These are phyloP conservation scores for Xiphophorus hellerii DNA, from an alignment of 2,113 vertebrate species.

Conservation along the genomic window DNA sequence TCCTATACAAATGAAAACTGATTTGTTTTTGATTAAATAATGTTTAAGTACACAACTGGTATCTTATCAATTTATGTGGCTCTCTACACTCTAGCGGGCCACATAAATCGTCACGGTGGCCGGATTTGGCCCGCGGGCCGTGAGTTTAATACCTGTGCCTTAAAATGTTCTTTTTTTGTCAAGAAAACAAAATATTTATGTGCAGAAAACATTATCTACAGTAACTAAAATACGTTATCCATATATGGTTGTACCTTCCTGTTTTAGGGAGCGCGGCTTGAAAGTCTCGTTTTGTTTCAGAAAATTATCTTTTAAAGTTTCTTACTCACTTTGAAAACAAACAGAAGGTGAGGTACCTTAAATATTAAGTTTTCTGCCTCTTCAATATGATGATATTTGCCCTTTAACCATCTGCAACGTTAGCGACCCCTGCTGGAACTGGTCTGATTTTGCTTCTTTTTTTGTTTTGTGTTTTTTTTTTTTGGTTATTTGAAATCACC, in stretches of 20 bases:
- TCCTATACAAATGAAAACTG: too few relatives aligned
- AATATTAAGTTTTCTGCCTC: not conserved
- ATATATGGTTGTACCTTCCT: not conserved
- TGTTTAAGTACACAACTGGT: too few relatives aligned
- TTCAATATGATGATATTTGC: not conserved
- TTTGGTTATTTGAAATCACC: conserved; percentile 5
- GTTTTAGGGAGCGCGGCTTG: not conserved
- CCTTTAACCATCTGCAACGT: not conserved
- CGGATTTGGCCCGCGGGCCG: too few relatives aligned
- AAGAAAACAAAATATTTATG: not conserved
- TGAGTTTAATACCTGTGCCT: not conserved
- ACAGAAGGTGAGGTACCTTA: too few relatives aligned
- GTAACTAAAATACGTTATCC: not conserved
- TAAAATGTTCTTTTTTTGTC: not conserved
- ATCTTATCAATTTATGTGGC: too few relatives aligned
- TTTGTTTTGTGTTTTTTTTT: conserved; percentile 2
- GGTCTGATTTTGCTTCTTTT: not conserved
- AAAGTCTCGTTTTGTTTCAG: not conserved
- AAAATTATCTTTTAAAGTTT: not conserved
- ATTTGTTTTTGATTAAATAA: too few relatives aligned
- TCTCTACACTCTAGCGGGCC: too few relatives aligned
- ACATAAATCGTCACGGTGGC: too few relatives aligned
- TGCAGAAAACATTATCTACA: too few relatives aligned
- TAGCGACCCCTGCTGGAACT: conserved; percentile 9
- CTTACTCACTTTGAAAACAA: not conserved